These are phyloP conservation scores for Prosapia bicincta DNA, from an alignment of 2,888 invertebrate genomes.

Conservation along the genomic window DNA sequence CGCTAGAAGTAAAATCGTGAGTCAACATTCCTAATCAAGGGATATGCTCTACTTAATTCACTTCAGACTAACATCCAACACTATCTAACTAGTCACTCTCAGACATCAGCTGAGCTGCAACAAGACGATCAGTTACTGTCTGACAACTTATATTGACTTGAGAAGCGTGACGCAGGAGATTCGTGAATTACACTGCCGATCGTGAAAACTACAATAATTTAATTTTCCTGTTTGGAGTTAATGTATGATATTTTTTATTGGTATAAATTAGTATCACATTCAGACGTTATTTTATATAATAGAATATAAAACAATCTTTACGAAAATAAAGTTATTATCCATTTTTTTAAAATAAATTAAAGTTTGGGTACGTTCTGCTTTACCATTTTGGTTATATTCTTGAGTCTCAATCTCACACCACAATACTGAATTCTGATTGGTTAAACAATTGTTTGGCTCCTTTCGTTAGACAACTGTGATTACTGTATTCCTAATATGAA, in stretches of 20 bases:
- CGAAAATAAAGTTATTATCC: background rate
- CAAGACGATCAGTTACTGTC: constrained; percentile 4
- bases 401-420: background rate
- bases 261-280: background rate
- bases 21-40: constrained; percentile 39
- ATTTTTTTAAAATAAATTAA: background rate
- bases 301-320: background rate
- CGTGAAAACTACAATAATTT: background rate
- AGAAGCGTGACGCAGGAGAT: constrained; percentile 21
- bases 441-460: background rate
- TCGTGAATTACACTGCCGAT: constrained; percentile 15
- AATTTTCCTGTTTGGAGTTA: background rate
- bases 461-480: background rate
- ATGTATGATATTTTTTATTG: background rate
- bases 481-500: no score
- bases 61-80: constrained; percentile 17
- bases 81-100: constrained; percentile 20
- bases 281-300: background rate
- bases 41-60: constrained; percentile 32
- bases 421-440: background rate
- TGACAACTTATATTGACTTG: constrained; percentile 28
- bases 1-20: constrained; percentile 31
- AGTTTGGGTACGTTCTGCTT: background rate
- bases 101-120: constrained; percentile 30
- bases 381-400: background rate